Conservation (phyloP, 2,113 vertebrate species). For the Terrapene triunguis region DNA sequence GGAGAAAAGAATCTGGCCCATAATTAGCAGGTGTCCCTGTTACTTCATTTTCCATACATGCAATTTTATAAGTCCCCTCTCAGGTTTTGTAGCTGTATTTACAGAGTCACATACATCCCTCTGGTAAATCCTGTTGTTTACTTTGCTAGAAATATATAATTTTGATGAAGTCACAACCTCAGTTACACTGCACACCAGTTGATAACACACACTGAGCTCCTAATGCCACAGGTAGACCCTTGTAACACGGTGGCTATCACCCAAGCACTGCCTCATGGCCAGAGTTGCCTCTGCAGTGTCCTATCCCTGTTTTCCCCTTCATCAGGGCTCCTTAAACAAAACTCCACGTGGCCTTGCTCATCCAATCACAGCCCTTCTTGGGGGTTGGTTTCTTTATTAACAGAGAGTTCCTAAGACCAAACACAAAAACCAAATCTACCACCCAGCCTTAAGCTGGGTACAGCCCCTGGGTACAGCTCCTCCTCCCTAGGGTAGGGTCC, state of each 20-base stretch:
- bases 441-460: neutral
- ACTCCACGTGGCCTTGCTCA: neutral
- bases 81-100: neutral
- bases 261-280: neutral
- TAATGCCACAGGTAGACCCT: neutral
- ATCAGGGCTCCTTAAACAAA: neutral
- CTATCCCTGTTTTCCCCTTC: neutral
- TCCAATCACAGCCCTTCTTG: neutral
- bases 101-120: neutral
- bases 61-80: neutral
- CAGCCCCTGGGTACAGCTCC: neutral
- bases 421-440: neutral
- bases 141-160: neutral
- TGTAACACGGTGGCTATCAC: neutral
- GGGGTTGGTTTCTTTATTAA: neutral
- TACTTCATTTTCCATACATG: neutral
- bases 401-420: neutral
- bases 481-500: neutral
- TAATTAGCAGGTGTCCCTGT: neutral
- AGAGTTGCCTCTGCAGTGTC: neutral
- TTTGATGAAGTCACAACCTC: neutral
- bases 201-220: rapidly evolving
- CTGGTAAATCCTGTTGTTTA: neutral
- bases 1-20: neutral
- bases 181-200: neutral